A percentile compares a stretch with the other conserved stretches of the same genome.
Conservation (phyloP, 2,888 invertebrate species). For the Argyra leucocephala region DNA sequence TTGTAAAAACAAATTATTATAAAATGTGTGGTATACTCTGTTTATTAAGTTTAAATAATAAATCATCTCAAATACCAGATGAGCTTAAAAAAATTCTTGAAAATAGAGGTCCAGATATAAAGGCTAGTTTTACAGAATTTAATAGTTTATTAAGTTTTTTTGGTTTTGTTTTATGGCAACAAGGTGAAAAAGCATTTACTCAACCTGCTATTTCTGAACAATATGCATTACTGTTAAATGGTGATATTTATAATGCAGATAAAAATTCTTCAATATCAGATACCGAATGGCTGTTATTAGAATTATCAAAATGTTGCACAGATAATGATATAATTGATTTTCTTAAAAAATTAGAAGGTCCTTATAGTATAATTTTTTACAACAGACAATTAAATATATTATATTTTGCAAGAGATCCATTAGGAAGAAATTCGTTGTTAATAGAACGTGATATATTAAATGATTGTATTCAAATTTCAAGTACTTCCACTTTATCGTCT, state of each 20-base stretch:
- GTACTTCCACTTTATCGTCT: not conserved
- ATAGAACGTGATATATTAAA: conserved; percentile 40
- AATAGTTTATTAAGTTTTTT: conserved; percentile 26
- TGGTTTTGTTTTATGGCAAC: conserved; percentile 72
- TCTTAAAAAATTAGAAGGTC: conserved; percentile 61
- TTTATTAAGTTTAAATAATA: conserved; percentile 7
- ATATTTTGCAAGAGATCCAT: conserved; percentile 75
- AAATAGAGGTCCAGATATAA: conserved; percentile 29
- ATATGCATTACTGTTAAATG: conserved; percentile 74
- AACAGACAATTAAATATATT: conserved; percentile 50
- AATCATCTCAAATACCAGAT: not conserved
- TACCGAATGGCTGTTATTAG: conserved; percentile 47
- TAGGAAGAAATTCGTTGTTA: conserved; percentile 78
- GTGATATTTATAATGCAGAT: conserved; percentile 65
- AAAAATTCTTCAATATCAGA: conserved; percentile 45
- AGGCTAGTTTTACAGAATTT: conserved; percentile 16
- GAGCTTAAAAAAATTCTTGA: conserved; percentile 19
- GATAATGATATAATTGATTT: conserved; percentile 35
- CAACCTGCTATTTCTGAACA: conserved; percentile 60
- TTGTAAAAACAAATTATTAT: no score
- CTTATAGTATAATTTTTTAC: conserved; percentile 74
- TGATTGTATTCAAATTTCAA: conserved; percentile 8
- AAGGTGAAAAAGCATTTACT: conserved; percentile 52
- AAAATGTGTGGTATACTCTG: conserved; percentile 24
- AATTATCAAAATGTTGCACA: conserved; percentile 30